These are phyloP conservation scores for Pantherophis vulpinus DNA, from an alignment of 2,797 vertebrate genomes.

Conservation along the genomic window DNA sequence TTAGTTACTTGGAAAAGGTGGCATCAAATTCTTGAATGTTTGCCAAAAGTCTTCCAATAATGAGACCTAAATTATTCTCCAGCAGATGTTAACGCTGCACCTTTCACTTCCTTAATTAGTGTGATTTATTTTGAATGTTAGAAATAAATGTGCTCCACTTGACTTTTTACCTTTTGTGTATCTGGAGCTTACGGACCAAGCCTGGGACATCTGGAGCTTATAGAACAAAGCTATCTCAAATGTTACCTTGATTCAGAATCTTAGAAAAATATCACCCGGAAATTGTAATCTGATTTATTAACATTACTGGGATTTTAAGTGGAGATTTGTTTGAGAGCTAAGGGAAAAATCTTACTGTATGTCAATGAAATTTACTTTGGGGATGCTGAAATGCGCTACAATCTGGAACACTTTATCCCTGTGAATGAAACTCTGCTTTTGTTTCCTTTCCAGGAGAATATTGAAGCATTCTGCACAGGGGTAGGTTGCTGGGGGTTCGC, in stretches of 20 bases:
- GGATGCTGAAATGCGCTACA: slow-evolving; percentile 19
- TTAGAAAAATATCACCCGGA: slow-evolving; percentile 63
- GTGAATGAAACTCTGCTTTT: not conserved
- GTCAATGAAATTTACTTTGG: slow-evolving; percentile 1
- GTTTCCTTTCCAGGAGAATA: not conserved
- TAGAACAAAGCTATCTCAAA: slow-evolving; percentile 56
- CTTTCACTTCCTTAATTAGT: slow-evolving; percentile 40
- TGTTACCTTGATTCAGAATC: slow-evolving; percentile 70
- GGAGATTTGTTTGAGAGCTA: slow-evolving; percentile 32
- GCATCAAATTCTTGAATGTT: not conserved
- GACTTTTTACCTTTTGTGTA: slow-evolving; percentile 51
- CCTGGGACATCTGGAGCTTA: slow-evolving; percentile 20
- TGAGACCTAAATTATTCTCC: not conserved
- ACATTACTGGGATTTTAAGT: slow-evolving; percentile 23
- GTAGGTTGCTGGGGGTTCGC: too few species aligned
- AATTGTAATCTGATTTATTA: slow-evolving; percentile 35
- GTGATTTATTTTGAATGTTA: slow-evolving; percentile 63
- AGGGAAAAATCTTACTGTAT: slow-evolving; percentile 7
- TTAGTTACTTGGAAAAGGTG: not conserved
- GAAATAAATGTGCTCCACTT: slow-evolving; percentile 69
- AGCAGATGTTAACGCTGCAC: not conserved
- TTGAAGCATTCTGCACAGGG: accelerated
- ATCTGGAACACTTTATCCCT: not conserved
- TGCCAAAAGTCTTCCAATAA: not conserved
- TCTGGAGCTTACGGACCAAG: slow-evolving; percentile 55